Evolutionary conservation across 2,797 vertebrate species (phyloP).

Genomic region (Mormyrops boulengeri): DNA sequence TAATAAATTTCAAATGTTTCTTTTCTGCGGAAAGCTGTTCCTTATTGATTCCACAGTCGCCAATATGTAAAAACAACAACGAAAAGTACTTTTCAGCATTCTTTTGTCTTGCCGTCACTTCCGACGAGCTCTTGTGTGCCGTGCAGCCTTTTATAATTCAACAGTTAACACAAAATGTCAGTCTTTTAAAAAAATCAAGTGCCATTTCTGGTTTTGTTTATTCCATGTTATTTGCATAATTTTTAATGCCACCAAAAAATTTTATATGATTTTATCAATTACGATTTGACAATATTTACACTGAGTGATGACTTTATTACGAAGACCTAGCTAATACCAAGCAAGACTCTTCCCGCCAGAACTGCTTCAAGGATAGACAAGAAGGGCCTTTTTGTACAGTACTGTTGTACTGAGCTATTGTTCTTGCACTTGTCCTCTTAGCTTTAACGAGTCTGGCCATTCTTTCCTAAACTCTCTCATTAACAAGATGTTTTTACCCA

Average conservation of each 20-base stretch:
- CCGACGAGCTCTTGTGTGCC: neutral
- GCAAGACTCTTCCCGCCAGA: neutral
- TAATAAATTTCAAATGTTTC: conserved; percentile 31
- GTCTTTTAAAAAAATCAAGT: neutral
- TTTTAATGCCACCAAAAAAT: neutral
- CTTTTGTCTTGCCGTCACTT: neutral
- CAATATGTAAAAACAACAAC: neutral
- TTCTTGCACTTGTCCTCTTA: neutral
- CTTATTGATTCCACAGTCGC: neutral
- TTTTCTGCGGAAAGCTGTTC: neutral
- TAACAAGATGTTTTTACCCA: neutral
- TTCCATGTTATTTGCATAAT: neutral
- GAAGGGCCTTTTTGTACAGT: neutral
- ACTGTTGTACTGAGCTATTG: neutral
- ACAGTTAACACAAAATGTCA: neutral
- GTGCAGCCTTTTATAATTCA: neutral
- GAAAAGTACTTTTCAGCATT: neutral
- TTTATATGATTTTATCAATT: neutral
- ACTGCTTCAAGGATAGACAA: neutral
- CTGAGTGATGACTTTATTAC: neutral
- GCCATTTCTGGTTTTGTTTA: neutral
- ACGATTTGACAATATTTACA: neutral
- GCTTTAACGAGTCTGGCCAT: neutral
- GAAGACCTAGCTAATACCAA: neutral
- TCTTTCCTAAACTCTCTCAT: neutral